phyloP scores from a whole-genome alignment of 2,797 vertebrate species.

The Phoeniculus purpureus region DNA sequence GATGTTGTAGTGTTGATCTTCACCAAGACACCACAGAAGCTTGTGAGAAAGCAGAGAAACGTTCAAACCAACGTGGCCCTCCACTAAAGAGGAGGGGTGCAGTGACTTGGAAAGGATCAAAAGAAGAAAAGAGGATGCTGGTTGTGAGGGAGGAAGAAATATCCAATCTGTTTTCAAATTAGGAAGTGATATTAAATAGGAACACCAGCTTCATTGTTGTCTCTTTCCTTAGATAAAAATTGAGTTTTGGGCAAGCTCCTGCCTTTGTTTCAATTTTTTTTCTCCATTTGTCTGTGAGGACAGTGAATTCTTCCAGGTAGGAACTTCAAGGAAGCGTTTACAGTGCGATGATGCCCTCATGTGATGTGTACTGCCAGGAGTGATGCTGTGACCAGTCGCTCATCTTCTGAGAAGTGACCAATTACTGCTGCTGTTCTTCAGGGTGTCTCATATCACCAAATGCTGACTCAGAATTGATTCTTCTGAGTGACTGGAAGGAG shows the following conservation, averaged over 20 bases:
- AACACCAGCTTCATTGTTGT: neutral
- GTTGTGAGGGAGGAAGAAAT: neutral
- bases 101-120: neutral
- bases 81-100: neutral
- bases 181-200: neutral
- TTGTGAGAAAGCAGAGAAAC: neutral
- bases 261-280: neutral
- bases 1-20: neutral
- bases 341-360: slow-evolving; percentile 14
- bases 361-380: slow-evolving; percentile 27
- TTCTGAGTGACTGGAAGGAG: neutral
- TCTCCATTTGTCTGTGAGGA: neutral
- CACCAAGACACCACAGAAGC: neutral
- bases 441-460: neutral
- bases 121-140: neutral
- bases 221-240: neutral
- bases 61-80: neutral
- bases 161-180: neutral
- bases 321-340: neutral
- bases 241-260: neutral
- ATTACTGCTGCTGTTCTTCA: neutral
- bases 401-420: neutral
- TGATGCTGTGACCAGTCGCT: neutral
- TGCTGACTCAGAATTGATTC: neutral
- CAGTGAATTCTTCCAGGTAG: neutral